Conservation (phyloP, 2,797 vertebrate genomes). For the Pangasius djambal region DNA sequence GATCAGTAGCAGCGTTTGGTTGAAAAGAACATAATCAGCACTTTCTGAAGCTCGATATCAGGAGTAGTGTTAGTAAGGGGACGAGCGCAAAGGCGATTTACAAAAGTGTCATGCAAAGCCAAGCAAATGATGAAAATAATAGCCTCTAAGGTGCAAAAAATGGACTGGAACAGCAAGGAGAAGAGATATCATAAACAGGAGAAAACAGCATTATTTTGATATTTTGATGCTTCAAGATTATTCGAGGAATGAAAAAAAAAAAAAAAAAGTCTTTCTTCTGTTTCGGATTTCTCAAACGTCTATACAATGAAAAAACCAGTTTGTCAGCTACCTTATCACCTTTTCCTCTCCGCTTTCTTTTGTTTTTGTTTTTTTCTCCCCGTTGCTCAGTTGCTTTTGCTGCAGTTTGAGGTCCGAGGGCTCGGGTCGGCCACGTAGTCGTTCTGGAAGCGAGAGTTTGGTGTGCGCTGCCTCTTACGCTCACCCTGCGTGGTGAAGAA, state of each 20-base stretch:
- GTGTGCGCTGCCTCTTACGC: constrained; percentile 88
- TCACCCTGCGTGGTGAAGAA: constrained; percentile 89
- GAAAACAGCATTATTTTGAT: neutral
- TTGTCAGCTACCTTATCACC: neutral
- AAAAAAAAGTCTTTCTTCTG: neutral
- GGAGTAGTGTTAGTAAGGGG: constrained; percentile 27
- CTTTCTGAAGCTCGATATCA: neutral
- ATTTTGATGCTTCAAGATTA: neutral
- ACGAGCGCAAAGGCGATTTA: constrained; percentile 38
- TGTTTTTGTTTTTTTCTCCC: too few relatives aligned
- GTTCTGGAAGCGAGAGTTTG: constrained; percentile 93
- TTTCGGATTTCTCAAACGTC: neutral
- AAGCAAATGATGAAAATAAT: constrained; percentile 2
- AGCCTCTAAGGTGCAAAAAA: neutral
- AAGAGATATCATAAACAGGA: neutral
- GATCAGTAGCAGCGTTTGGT: constrained; percentile 48
- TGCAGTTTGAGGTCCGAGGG: constrained; percentile 48
- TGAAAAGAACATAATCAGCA: constrained; percentile 4
- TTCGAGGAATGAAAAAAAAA: neutral
- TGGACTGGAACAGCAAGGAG: neutral
- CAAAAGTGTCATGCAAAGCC: constrained; percentile 37
- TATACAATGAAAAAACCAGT: neutral
- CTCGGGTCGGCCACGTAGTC: constrained; percentile 82
- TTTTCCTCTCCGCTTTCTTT: neutral
- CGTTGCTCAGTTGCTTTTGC: constrained; percentile 41